Conservation (phyloP, 2,113 vertebrate species). For the Pterocles burchelli region DNA sequence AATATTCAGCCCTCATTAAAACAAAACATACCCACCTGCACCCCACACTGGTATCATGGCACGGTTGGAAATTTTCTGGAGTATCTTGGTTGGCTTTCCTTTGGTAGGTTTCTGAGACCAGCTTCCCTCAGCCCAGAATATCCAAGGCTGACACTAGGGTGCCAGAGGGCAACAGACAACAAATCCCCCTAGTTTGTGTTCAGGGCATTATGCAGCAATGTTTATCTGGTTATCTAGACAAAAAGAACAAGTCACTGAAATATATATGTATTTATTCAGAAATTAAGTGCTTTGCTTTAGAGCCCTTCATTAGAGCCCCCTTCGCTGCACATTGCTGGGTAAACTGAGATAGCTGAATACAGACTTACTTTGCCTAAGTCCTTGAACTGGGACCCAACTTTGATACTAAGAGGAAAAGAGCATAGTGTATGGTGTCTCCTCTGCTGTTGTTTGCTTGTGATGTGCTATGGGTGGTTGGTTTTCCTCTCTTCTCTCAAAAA, state of each 20-base stretch:
- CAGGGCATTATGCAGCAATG: neutral
- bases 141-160: neutral
- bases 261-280: neutral
- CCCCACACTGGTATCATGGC: neutral
- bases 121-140: neutral
- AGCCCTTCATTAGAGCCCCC: neutral
- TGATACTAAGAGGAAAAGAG: neutral
- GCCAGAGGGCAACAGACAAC: neutral
- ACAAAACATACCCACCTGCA: neutral
- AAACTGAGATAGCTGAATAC: neutral
- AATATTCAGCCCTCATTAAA: conserved; percentile 25
- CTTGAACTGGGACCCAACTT: neutral
- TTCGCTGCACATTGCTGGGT: neutral
- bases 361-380: neutral
- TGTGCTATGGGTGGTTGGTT: neutral
- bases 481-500: neutral
- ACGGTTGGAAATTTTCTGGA: neutral
- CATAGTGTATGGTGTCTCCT: neutral
- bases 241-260: neutral
- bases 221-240: neutral
- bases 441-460: neutral
- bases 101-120: neutral
- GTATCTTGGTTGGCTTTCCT: neutral
- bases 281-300: neutral
- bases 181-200: neutral